Evolutionary conservation across 2,797 vertebrate genomes (phyloP), one percentile per base, ranked within the genome.

Genomic region (Cichlasoma orientale): DNA sequence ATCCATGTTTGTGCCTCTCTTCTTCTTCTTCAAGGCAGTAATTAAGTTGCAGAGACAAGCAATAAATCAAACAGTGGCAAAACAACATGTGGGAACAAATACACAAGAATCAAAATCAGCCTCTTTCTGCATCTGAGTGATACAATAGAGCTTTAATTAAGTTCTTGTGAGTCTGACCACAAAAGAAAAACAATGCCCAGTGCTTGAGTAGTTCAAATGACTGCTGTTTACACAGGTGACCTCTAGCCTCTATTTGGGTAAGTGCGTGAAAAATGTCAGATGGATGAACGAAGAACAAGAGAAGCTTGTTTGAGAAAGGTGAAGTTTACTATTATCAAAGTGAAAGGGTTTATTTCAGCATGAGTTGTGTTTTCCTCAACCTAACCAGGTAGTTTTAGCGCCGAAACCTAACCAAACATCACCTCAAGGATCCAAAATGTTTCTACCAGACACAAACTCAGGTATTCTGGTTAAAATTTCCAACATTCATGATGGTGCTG

Each of bases 31-130:
- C 59, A 14, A n/a, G 57, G 16, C 56, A 75, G 52, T 78, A 63
- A 83, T 82, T 74, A 68, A 63, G 38, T 50, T 25, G 44, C 72
- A 52, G 47, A 79, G 61, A 70, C 56, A 80, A 81, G 80, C 71
- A 70, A 63, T 59, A 78, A 84, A 83, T 85, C 82, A 71, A 33
- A 10, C 6, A 18, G 68, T 59, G 14, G 47, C 7, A 12, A 75
- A 81, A 79, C 31, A 68, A 44, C 50, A 63, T 12, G 31, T 9
- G 50, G 21, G 18, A 63, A 74, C 27, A 72, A 89, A 79, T 71
- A 52, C 56, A 54, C 23, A 16, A 72, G 56, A 19, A 74, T 80
- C 55, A n/a, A 72, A 72, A 80, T 75, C 16, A 72, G 66, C 59
- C 63, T 66, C 10, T 52, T 63, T 80, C 13, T 61, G 56, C 56